Percentiles rank a stretch among this genome's conserved stretches.
These are phyloP conservation scores for Poeciliopsis gracilis DNA, from an alignment of 2,797 vertebrate species.

Conservation along the genomic window DNA sequence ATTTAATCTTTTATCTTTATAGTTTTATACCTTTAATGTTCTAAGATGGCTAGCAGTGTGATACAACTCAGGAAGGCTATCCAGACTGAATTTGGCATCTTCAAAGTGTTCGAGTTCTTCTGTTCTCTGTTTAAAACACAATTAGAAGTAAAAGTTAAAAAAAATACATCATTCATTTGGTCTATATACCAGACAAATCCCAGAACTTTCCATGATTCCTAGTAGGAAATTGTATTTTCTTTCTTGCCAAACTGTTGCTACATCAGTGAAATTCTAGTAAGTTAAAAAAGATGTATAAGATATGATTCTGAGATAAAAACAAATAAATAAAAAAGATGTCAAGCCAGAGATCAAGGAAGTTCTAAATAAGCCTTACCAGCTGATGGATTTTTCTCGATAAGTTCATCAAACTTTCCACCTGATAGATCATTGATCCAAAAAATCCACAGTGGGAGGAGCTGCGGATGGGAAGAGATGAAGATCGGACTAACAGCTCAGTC, in stretches of 20 bases:
- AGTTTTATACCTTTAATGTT: slow-evolving; percentile 40
- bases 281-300: too few relatives aligned
- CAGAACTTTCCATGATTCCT: not conserved
- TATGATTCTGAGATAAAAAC: not conserved
- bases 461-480: slow-evolving; percentile 29
- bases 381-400: slow-evolving; percentile 34
- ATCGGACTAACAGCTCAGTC: slow-evolving; percentile 55
- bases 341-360: not conserved
- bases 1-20: not conserved
- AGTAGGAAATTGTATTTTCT: not conserved
- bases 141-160: not conserved
- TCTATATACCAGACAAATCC: not conserved
- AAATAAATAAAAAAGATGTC: not conserved
- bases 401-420: slow-evolving; percentile 25
- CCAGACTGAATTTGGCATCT: slow-evolving; percentile 14
- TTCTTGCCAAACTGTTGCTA: not conserved
- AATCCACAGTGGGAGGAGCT: slow-evolving; percentile 1
- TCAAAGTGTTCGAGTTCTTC: not conserved
- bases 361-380: slow-evolving; percentile 41
- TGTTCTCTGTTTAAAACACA: slow-evolving; percentile 29
- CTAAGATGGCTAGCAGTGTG: not conserved
- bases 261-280: not conserved
- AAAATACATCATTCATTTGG: not conserved
- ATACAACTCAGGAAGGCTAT: slow-evolving; percentile 36
- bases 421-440: slow-evolving; percentile 37